Conservation (phyloP, 2,888 invertebrate species). For the Hypena proboscidalis region DNA sequence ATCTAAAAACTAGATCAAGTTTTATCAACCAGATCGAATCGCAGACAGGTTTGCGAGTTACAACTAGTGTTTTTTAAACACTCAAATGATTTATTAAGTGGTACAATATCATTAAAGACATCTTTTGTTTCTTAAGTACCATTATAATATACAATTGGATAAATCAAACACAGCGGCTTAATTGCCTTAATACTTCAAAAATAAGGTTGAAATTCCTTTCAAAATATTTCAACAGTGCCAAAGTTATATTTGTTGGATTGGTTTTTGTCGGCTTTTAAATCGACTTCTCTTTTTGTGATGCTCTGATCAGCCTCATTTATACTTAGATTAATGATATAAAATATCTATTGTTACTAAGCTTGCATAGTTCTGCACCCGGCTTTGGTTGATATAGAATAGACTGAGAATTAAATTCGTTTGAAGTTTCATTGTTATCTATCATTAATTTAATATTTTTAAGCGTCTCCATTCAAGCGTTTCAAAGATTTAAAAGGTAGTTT, state of each 20-base stretch:
- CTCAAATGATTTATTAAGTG: conserved; percentile 58
- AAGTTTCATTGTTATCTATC: too few relatives aligned
- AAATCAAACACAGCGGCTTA: background rate
- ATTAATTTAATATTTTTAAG: too few relatives aligned
- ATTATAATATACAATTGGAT: conserved; percentile 12
- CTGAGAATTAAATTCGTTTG: too few relatives aligned
- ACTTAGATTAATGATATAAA: conserved; percentile 72
- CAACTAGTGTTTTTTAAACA: conserved; percentile 7
- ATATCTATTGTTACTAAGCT: conserved; percentile 47
- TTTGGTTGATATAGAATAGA: conserved; percentile 14
- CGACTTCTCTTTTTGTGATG: conserved; percentile 43
- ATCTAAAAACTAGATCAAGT: too few relatives aligned
- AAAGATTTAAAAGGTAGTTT: too few relatives aligned
- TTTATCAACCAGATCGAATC: too few relatives aligned
- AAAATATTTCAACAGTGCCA: background rate
- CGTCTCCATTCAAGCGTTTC: too few relatives aligned
- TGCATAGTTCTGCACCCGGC: conserved; percentile 17
- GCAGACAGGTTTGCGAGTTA: background rate
- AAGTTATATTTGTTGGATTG: conserved; percentile 27
- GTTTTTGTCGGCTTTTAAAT: conserved; percentile 23
- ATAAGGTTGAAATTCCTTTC: conserved; percentile 6
- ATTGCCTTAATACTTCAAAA: background rate
- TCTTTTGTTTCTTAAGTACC: conserved; percentile 54
- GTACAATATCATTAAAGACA: conserved; percentile 47
- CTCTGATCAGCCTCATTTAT: conserved; percentile 59